phyloP scores from a whole-genome alignment of 2,797 vertebrate species.

The Lagorchestes hirsutus region DNA sequence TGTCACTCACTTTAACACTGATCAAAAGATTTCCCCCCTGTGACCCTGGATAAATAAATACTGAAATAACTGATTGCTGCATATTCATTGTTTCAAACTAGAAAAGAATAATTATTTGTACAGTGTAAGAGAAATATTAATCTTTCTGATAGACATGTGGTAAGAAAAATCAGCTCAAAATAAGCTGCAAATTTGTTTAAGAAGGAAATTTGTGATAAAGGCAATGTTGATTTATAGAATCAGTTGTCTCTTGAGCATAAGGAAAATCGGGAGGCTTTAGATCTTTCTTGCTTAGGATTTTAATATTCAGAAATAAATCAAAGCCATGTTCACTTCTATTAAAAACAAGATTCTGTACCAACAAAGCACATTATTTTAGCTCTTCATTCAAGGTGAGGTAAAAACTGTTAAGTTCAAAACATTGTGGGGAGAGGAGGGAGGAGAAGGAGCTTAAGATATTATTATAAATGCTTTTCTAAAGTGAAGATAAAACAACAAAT shows the following conservation, averaged over 20 bases:
- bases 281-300: conserved; percentile 37
- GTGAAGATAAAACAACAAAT: conserved; percentile 56
- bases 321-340: conserved; percentile 1
- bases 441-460: conserved; percentile 59
- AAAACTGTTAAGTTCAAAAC: conserved; percentile 23
- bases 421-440: conserved; percentile 58
- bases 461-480: conserved; percentile 38
- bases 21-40: conserved; percentile 39
- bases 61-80: conserved; percentile 40
- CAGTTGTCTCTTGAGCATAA: conserved; percentile 19
- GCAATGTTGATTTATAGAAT: background rate
- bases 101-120: conserved; percentile 33
- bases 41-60: conserved; percentile 48
- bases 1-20: conserved; percentile 48
- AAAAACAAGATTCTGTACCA: conserved; percentile 15
- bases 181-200: conserved; percentile 59
- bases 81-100: conserved; percentile 55
- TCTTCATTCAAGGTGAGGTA: conserved; percentile 63
- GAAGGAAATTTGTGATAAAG: conserved; percentile 60
- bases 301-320: conserved; percentile 64
- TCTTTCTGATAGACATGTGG: conserved; percentile 37
- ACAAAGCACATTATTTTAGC: conserved; percentile 43
- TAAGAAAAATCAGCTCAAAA: conserved; percentile 60
- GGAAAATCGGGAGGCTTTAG: conserved; percentile 48
- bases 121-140: conserved; percentile 23